Base-by-base conservation (phyloP, 1,140 invertebrate species). In the Panagrolaimus sp. region DNA sequence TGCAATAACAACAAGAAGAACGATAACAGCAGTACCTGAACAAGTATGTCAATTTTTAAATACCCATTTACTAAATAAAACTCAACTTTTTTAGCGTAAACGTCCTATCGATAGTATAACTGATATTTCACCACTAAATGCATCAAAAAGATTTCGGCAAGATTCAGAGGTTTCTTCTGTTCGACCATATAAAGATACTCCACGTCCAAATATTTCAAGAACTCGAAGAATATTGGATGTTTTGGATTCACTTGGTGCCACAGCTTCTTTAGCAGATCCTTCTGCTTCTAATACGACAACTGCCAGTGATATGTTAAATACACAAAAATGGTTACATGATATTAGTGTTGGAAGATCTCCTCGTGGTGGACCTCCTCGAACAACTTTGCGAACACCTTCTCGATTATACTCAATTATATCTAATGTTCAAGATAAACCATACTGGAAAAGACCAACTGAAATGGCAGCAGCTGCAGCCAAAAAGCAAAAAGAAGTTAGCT, bases 271-370 rank as follows among this genome's bases (percentile, higher is more conserved):
- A 38, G 32, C 32, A 7, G 7, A 38, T 38, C 2, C 2, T 2
- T 26, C 21, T 4, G 28, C 15, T 28, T 21, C 21, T 58, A 28
- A 58, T 21, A 26, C n/a, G n/a, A n/a, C n/a, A n/a, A n/a, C 15
- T 12, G 10, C 28, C 52, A 58, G 28, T 21, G n/a, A n/a, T n/a
- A n/a, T 58, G 2, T 58, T 28, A 28, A 58, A 58, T 21, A 58
- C 52, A 3, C 52, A 21, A 58, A 58, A 58, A 28, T 58, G 52
- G 52, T 28, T 58, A 10, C 21, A 58, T 8, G 52, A 58, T 24
- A 58, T 58, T 21, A 58, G 28, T n/a, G 52, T 58, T 21, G 28
- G 21, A 14, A 58, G 28, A 14, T 12, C 17, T 4, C 21, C 52
- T 17, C 15, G 21, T 3, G 32, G 32, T 38, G 32, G 32, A 38